Percentiles rank a stretch among this genome's conserved stretches.
Conservation (phyloP, 2,888 invertebrate species). For the Venustoraphidia nigricollis region DNA sequence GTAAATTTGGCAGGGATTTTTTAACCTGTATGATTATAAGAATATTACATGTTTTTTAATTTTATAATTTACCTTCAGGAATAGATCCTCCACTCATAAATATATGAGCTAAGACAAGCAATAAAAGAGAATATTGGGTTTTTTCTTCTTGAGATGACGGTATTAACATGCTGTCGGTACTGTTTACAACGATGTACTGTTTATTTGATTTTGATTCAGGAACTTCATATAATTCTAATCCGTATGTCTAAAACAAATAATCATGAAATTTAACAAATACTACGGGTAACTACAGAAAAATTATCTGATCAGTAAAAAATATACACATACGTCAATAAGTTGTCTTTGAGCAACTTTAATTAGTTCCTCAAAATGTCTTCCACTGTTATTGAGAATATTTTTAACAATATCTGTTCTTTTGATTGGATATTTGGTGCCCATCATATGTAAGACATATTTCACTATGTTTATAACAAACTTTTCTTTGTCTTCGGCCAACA, state of each 20-base stretch:
- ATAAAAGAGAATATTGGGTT: background rate
- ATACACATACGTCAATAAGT: background rate
- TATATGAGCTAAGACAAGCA: background rate
- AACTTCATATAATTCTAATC: background rate
- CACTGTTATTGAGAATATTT: background rate
- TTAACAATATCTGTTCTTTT: background rate
- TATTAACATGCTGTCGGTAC: too few species aligned
- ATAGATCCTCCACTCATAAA: background rate
- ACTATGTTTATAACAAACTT: background rate
- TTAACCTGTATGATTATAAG: background rate
- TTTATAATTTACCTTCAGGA: background rate
- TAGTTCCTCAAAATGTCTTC: background rate
- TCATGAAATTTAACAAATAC: background rate
- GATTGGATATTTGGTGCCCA: background rate
- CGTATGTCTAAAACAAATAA: background rate
- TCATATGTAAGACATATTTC: background rate
- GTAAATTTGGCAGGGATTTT: too few species aligned
- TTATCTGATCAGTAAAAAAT: background rate
- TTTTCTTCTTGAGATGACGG: background rate
- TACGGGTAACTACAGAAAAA: background rate
- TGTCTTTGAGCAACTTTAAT: background rate
- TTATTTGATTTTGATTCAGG: background rate
- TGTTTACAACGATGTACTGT: background rate
- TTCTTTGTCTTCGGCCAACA: background rate
- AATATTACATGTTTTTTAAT: background rate